Conservation (phyloP, 2,113 vertebrate species). For the Phaethon lepturus region DNA sequence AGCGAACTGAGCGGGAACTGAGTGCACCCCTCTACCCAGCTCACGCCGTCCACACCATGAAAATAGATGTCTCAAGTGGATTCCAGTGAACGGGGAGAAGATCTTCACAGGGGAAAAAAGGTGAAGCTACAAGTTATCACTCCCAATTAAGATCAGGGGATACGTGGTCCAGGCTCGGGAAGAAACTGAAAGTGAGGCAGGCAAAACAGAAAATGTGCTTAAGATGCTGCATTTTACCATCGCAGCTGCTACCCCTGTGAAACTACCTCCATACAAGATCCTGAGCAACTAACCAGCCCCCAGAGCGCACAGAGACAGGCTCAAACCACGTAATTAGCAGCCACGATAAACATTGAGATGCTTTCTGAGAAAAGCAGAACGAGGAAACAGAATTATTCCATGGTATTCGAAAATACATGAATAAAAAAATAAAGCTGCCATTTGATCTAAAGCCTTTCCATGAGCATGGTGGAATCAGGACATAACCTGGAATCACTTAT, state of each 20-base stretch:
- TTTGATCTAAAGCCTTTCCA: background rate
- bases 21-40: accelerated
- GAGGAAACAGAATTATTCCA: background rate
- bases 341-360: background rate
- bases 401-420: background rate
- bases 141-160: background rate
- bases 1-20: accelerated
- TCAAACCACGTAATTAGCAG: background rate
- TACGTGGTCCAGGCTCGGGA: background rate
- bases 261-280: background rate
- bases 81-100: background rate
- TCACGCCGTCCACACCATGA: background rate
- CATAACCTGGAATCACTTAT: background rate
- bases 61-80: background rate
- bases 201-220: background rate
- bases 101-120: background rate
- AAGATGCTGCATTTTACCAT: background rate
- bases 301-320: background rate
- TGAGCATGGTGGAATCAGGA: background rate
- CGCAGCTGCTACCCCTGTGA: background rate
- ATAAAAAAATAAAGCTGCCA: background rate
- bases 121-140: background rate
- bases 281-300: background rate
- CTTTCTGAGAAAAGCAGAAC: background rate
- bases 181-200: background rate